phyloP scores from a whole-genome alignment of 2,113 vertebrate genomes.

The Ceyx margarethae region DNA sequence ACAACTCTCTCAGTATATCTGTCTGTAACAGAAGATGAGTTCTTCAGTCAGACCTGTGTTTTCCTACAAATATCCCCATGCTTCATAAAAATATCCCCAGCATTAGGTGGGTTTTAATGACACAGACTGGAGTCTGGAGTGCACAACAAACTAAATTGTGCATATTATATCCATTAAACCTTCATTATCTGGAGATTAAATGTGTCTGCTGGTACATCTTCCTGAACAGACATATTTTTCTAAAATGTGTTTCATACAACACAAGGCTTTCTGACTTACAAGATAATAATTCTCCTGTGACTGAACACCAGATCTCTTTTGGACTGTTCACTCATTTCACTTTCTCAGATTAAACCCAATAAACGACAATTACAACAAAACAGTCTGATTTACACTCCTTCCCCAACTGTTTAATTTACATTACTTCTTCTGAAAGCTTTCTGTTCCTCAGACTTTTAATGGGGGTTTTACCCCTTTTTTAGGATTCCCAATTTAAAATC shows the following conservation, averaged over 20 bases:
- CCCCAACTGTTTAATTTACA: neutral
- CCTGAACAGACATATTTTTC: neutral
- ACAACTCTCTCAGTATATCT: neutral
- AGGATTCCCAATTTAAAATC: neutral
- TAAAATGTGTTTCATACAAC: neutral
- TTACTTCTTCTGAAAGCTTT: neutral
- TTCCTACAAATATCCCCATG: neutral
- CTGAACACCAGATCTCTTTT: neutral
- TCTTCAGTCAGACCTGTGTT: neutral
- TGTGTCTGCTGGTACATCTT: neutral
- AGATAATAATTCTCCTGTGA: neutral
- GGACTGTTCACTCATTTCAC: neutral
- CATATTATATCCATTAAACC: neutral
- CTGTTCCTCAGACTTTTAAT: neutral
- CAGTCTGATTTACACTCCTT: neutral
- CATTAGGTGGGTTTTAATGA: neutral
- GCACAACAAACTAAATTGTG: neutral
- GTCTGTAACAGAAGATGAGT: neutral
- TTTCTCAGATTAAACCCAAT: neutral
- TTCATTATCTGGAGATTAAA: neutral
- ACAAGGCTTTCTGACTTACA: slow-evolving; percentile 1
- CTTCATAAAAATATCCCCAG: neutral
- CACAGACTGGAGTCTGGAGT: neutral
- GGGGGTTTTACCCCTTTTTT: neutral
- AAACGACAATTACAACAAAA: neutral